Evolutionary conservation across 2,113 vertebrate genomes (phyloP).

Genomic region (Naja naja): DNA sequence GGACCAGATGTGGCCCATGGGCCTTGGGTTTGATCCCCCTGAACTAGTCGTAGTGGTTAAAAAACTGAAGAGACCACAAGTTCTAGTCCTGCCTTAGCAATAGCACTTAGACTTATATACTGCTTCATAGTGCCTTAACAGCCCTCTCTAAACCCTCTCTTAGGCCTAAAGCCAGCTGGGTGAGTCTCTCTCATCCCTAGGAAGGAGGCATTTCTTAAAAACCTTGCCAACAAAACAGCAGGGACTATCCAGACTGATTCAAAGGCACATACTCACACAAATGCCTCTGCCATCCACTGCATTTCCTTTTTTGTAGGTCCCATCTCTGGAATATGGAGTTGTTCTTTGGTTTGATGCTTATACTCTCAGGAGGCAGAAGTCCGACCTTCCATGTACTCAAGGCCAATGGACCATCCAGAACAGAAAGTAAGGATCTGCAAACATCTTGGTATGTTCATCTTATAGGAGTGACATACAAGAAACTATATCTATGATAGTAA

Average conservation of each 20-base stretch:
- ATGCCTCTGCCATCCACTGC: neutral
- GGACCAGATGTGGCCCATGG: no score
- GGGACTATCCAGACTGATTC: neutral
- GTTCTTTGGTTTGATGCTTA: slow-evolving; percentile 89
- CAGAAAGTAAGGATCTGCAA: slow-evolving; percentile 74
- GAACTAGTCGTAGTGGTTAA: neutral
- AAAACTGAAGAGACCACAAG: neutral
- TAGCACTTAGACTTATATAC: neutral
- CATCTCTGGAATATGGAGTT: slow-evolving; percentile 77
- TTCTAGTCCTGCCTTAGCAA: neutral
- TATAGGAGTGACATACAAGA: neutral
- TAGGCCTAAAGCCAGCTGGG: neutral
- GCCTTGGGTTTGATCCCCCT: no score
- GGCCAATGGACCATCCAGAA: slow-evolving; percentile 90
- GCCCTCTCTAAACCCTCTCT: neutral
- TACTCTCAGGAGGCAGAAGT: slow-evolving; percentile 76
- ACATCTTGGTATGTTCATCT: neutral
- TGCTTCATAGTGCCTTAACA: neutral
- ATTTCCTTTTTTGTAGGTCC: slow-evolving; percentile 71
- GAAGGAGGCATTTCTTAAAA: neutral
- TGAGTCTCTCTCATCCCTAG: neutral
- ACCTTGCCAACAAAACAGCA: neutral
- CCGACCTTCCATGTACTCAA: slow-evolving; percentile 80
- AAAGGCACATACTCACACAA: neutral
- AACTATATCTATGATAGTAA: neutral